Percentiles rank a stretch among this genome's conserved stretches.
phyloP scores from a whole-genome alignment of 2,888 invertebrate species.

The Limnephilus rhombicus region DNA sequence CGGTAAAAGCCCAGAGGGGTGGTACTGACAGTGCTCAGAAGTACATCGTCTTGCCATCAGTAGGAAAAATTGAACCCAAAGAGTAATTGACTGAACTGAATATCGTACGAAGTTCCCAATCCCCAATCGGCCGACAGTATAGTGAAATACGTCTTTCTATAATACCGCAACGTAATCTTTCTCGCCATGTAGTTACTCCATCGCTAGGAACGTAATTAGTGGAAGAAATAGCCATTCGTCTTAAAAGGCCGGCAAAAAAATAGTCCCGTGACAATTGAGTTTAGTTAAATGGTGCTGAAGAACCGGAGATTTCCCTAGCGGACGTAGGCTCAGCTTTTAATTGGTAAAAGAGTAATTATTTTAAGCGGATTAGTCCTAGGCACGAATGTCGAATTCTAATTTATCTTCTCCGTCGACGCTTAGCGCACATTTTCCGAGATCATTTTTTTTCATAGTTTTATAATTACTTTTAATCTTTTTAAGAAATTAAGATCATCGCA shows the following conservation, averaged over 20 bases:
- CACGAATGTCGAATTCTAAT: slow-evolving; percentile 21
- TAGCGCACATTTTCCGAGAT: background rate
- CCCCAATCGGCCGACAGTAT: background rate
- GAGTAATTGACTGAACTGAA: slow-evolving; percentile 23
- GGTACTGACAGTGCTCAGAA: background rate
- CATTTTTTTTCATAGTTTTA: background rate
- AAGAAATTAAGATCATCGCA: background rate
- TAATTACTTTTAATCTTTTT: background rate
- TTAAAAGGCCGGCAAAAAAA: background rate
- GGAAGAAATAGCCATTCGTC: background rate
- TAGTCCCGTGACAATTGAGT: slow-evolving; percentile 29
- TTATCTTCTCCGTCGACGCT: background rate
- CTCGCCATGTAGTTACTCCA: background rate
- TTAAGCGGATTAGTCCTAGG: slow-evolving; percentile 25
- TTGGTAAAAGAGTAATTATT: slow-evolving; percentile 35
- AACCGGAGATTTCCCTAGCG: background rate
- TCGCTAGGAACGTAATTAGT: background rate
- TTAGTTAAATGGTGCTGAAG: slow-evolving; percentile 39
- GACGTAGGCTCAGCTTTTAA: slow-evolving; percentile 19
- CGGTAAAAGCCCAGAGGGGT: background rate
- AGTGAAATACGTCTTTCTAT: background rate
- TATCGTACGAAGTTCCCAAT: background rate
- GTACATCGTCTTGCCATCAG: background rate
- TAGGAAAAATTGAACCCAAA: background rate
- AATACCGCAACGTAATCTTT: slow-evolving; percentile 32